Conservation (phyloP, 2,113 vertebrate species). For the Alligator sinensis region DNA sequence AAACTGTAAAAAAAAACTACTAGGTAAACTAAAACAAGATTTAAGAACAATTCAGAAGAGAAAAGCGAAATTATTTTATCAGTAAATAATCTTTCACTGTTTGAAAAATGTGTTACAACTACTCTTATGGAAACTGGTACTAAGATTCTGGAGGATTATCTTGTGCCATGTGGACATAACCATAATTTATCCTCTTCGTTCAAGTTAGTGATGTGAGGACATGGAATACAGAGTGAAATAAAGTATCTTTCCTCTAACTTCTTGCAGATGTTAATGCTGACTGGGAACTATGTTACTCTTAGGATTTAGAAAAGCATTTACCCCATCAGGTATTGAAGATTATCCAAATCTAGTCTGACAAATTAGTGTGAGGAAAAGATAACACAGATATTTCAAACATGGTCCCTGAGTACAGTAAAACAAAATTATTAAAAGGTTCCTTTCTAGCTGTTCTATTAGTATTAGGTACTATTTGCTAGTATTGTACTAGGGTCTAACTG, state of each 20-base stretch:
- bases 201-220: slow-evolving; percentile 26
- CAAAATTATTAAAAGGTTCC: neutral
- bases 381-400: neutral
- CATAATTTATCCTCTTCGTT: slow-evolving; percentile 4
- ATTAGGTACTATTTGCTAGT: neutral
- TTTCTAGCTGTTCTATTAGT: neutral
- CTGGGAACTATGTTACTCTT: neutral
- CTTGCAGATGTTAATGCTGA: slow-evolving; percentile 25
- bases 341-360: neutral
- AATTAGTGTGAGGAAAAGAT: neutral
- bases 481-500: neutral
- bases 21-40: slow-evolving; percentile 20
- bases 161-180: slow-evolving; percentile 10
- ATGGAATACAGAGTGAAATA: neutral
- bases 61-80: slow-evolving; percentile 50
- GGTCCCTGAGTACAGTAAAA: neutral
- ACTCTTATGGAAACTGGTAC: slow-evolving; percentile 37
- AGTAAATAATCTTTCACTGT: slow-evolving; percentile 21
- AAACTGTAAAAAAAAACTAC: no score
- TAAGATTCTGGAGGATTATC: neutral
- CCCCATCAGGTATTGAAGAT: slow-evolving; percentile 7
- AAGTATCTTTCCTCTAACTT: neutral
- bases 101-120: slow-evolving; percentile 25
- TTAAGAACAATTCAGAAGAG: slow-evolving; percentile 26
- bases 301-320: neutral